Evolutionary conservation across 2,888 invertebrate genomes (phyloP), one percentile per base, ranked within the genome.

Genomic region (Bedellia somnulentella): DNA sequence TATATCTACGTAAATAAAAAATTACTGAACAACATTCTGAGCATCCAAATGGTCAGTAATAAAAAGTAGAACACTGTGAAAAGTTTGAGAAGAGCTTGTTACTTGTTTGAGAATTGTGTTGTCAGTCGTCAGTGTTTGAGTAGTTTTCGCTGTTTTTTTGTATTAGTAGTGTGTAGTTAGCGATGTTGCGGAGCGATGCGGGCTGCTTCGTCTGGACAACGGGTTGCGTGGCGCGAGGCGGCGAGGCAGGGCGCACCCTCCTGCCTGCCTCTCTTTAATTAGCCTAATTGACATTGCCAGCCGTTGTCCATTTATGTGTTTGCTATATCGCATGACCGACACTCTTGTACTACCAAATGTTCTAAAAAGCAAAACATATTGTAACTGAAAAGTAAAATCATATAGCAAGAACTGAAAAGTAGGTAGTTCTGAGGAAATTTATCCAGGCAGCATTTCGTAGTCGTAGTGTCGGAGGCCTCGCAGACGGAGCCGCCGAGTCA

Each of bases 281-380:
- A 75, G 70, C 70, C 61, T 73, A 73, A 75, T 75, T 73, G 73
- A 73, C 73, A 68, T 66, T 58, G 62, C 61, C 66, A 68, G 71
- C 67, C 60, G 67, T 59, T 68, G 71, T 70, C 70, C 71, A 57
- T 66, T 56, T 67, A 61, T 63, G 71, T 75, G 70, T 73, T 71
- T 73, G 68, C 56, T 45, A 56, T 71, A 70, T 73, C 67, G 53
- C 54, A 50, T 73, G 71, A 63, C 73, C 39, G 31, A 46, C n/a
- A n/a, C n/a, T n/a, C n/a, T n/a, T n/a, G n/a, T n/a, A n/a, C n/a
- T n/a, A n/a, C n/a, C n/a, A n/a, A n/a, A n/a, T n/a, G n/a, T n/a
- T n/a, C n/a, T n/a, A n/a, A n/a, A n/a, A n/a, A n/a, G n/a, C n/a
- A n/a, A n/a, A n/a, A n/a, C n/a, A n/a, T n/a, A n/a, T n/a, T n/a